Percentiles rank a stretch among this genome's conserved stretches.
phyloP scores from a whole-genome alignment of 2,113 vertebrate species.

The Rostratula benghalensis region DNA sequence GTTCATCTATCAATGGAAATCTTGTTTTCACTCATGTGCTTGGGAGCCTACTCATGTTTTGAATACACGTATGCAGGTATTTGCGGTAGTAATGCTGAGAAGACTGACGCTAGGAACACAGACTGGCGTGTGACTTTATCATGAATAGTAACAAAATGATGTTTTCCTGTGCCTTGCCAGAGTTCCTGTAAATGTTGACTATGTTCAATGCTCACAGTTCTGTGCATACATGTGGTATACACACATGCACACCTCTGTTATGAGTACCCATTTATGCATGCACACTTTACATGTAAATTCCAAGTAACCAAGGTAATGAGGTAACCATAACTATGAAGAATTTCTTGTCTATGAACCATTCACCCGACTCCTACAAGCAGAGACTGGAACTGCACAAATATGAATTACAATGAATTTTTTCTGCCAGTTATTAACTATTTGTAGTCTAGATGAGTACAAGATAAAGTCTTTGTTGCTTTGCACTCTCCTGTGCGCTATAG shows the following conservation, averaged over 20 bases:
- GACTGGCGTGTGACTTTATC: not conserved
- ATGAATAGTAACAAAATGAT: not conserved
- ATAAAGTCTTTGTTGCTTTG: not conserved
- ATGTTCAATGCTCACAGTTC: not conserved
- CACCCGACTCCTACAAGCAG: not conserved
- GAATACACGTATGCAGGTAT: not conserved
- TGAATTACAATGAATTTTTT: not conserved
- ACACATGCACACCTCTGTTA: not conserved
- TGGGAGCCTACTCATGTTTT: not conserved
- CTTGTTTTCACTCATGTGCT: not conserved
- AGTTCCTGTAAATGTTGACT: not conserved
- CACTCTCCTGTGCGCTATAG: rapidly evolving
- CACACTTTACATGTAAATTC: not conserved
- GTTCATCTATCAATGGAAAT: not conserved
- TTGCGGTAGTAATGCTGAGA: not conserved
- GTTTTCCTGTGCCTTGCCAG: not conserved
- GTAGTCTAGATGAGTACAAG: not conserved
- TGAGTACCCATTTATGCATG: not conserved
- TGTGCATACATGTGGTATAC: not conserved
- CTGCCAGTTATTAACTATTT: not conserved
- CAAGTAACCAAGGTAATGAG: not conserved
- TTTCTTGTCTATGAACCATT: not conserved
- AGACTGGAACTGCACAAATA: not conserved
- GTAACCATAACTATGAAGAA: not conserved
- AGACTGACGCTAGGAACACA: not conserved